Evolutionary conservation across 1,140 invertebrate genomes (phyloP).

Genomic region (Heliconius congener): DNA sequence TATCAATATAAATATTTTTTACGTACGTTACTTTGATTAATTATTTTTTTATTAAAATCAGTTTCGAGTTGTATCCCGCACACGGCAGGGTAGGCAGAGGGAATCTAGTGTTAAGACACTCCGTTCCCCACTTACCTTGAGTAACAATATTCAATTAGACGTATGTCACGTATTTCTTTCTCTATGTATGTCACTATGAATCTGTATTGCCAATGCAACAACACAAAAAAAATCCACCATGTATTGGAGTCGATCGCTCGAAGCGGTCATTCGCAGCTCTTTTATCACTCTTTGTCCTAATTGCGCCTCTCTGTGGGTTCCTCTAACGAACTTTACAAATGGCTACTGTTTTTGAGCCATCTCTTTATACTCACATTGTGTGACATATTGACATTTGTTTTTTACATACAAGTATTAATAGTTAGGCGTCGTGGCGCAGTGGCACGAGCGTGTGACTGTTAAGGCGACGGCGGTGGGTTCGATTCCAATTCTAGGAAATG

Average conservation of each 20-base stretch:
- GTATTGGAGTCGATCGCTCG: conserved; percentile 46
- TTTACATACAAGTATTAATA: neutral
- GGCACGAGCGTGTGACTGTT: no score
- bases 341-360: conserved; percentile 48
- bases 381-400: neutral
- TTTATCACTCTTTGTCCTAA: conserved; percentile 64
- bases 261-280: conserved; percentile 55
- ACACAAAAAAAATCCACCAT: conserved; percentile 2
- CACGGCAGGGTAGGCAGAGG: no score
- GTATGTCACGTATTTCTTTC: neutral
- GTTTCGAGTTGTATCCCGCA: no score
- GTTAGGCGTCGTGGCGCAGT: no score
- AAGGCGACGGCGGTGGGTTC: no score
- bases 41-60: neutral
- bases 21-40: neutral
- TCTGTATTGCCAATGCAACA: neutral
- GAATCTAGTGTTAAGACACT: no score
- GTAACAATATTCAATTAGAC: neutral
- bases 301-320: conserved; percentile 61
- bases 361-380: conserved; percentile 30
- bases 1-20: neutral
- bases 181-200: neutral
- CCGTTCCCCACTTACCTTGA: neutral
- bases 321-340: conserved; percentile 61
- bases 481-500: no score